A percentile compares a stretch with the other conserved stretches of the same genome.
Conservation (phyloP, 2,888 invertebrate species). For the Smittia sp. region DNA sequence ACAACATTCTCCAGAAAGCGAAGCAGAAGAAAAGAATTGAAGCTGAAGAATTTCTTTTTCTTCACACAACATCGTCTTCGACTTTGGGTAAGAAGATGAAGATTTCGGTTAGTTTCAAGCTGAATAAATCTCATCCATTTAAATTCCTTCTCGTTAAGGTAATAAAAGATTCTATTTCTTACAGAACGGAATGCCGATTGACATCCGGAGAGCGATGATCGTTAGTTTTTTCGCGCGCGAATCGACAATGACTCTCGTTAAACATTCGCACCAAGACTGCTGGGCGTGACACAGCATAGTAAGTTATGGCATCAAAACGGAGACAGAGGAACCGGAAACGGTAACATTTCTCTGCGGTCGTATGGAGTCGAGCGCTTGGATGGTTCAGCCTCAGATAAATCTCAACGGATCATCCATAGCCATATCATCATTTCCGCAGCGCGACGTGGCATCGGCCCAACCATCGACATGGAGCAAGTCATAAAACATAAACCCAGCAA, state of each 20-base stretch:
- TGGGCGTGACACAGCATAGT: not conserved
- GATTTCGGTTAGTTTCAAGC: not conserved
- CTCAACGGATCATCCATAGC: slow-evolving; percentile 8
- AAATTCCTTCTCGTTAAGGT: slow-evolving; percentile 22
- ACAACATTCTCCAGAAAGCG: slow-evolving; percentile 21
- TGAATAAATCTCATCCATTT: slow-evolving; percentile 29
- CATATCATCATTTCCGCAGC: slow-evolving; percentile 21
- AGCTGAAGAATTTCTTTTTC: slow-evolving; percentile 19
- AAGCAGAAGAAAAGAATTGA: slow-evolving; percentile 3
- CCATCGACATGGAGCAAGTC: not conserved
- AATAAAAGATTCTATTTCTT: slow-evolving; percentile 30
- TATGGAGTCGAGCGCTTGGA: not conserved
- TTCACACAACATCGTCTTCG: slow-evolving; percentile 1
- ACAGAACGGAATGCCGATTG: slow-evolving; percentile 27
- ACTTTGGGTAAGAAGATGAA: not conserved
- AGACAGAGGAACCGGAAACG: slow-evolving; percentile 9
- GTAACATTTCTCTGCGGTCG: not conserved
- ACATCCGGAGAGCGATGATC: slow-evolving; percentile 31
- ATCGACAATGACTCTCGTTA: not conserved
- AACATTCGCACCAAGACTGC: not conserved
- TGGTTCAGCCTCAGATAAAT: too few relatives aligned
- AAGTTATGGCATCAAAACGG: slow-evolving; percentile 1
- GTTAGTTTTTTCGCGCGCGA: slow-evolving; percentile 14
- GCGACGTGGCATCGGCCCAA: slow-evolving; percentile 19
- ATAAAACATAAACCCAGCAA: slow-evolving; percentile 17